These are phyloP conservation scores for Sebastiscus albofasciatus DNA, from an alignment of 2,797 vertebrate genomes.

Conservation along the genomic window DNA sequence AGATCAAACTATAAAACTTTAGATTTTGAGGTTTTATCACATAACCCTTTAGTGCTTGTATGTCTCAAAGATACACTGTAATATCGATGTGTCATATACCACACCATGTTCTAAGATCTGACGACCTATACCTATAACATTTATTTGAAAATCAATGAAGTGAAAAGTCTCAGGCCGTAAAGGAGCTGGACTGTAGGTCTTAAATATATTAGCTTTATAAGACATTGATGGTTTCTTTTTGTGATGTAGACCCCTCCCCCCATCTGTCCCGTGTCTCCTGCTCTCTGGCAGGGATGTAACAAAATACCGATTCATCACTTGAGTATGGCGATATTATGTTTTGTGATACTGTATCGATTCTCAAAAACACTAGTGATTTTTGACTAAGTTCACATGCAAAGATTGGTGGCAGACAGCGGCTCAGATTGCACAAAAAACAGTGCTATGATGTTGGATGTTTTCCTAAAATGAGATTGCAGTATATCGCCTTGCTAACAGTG, in stretches of 20 bases:
- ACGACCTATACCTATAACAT: neutral
- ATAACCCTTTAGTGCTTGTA: no score
- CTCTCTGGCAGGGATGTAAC: neutral
- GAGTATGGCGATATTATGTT: neutral
- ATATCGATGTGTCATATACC: neutral
- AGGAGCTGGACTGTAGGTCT: neutral
- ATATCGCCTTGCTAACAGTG: no score
- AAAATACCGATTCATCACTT: rapidly evolving
- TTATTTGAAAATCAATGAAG: neutral
- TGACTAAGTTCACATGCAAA: no score
- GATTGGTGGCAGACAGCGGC: no score
- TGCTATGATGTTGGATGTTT: neutral
- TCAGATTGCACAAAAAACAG: neutral
- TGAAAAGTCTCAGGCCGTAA: neutral
- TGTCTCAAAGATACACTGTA: neutral
- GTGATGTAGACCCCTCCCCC: rapidly evolving
- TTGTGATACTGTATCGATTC: neutral
- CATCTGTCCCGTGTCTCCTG: neutral
- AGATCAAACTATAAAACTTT: neutral
- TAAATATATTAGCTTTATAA: neutral
- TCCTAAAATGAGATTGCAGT: no score
- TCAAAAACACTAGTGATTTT: no score
- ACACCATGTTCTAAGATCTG: neutral
- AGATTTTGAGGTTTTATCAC: neutral
- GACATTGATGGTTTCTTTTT: neutral